Base-by-base conservation (phyloP, 2,797 vertebrate species). In the Rhinogobio ventralis region DNA sequence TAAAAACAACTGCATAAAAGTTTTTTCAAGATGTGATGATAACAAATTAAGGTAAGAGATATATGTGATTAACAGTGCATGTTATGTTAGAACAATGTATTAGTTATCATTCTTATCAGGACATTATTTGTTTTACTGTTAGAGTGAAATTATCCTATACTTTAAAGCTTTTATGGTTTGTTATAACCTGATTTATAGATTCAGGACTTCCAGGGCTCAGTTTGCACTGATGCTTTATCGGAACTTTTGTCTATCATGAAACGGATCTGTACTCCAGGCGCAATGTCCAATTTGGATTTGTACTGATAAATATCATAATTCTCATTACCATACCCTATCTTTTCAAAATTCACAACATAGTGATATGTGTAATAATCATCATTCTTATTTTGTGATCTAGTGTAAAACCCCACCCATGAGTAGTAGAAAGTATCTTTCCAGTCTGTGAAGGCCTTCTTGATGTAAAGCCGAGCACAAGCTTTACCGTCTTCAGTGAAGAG, bases 351-450 rank as follows among this genome's bases (percentile, higher is more conserved):
- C 2, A 42, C 33, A 57, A 3, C 36, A 51, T 57, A 71, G 1
- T 9, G 0, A 71, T 57, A 60, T 1, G 51, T 81, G 9, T 57
- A 7, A 57, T 71, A 81, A 0, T 20, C 3, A 2, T 14, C 2
- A 19, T 71, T 20, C 5, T 4, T 17, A 14, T 39, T 25, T 42
- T 57, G 2, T 30, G 23, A 19, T 45, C 49, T 81, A 28, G 2
- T 20, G 51, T 81, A 81, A 71, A 81, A 81, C 9, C 49, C 79
- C 49, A 81, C 66, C 79, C 67, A 81, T 57, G 67, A 81, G n/a
- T 71, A 15, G 33, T 23, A 57, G n/a, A 81, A 81, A 0, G 2
- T 9, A 1, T 71, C 2, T 20, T 81, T 71, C 67, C 79, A 71
- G 11, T 55, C 13, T 2, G 66, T 14, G 15, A 81, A 71, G 6